phyloP scores from a whole-genome alignment of 1,140 invertebrate species.

The Heliconius hermathena region DNA sequence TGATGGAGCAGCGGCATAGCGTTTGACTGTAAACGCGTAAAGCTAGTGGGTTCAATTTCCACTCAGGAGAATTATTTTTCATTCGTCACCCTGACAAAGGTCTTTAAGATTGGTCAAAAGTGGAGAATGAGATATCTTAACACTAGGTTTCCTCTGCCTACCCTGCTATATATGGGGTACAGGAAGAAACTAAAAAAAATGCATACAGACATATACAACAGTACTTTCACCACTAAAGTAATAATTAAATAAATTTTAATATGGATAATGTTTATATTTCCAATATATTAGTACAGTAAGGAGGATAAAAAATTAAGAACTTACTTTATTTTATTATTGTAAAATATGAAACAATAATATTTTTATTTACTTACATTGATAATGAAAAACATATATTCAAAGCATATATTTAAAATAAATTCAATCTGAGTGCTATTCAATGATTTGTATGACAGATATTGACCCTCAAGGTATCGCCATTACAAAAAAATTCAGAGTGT shows the following conservation, averaged over 20 bases:
- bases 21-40: too few species aligned
- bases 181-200: background rate
- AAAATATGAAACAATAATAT: background rate
- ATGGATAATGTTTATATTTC: background rate
- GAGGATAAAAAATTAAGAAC: background rate
- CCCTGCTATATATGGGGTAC: too few species aligned
- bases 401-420: background rate
- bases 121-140: too few species aligned
- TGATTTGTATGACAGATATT: background rate
- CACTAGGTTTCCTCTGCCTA: too few species aligned
- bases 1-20: too few species aligned
- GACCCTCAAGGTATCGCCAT: slow-evolving; percentile 48
- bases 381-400: background rate
- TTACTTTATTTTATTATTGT: background rate
- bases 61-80: too few species aligned
- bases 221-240: background rate
- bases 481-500: slow-evolving; percentile 44
- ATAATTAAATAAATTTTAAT: background rate
- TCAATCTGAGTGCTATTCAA: background rate
- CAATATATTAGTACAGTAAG: background rate
- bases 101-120: too few species aligned
- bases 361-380: background rate
- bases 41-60: too few species aligned
- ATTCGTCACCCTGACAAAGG: too few species aligned
- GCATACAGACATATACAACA: background rate